These are phyloP conservation scores for Brienomyrus longianalis DNA, from an alignment of 2,113 vertebrate species.

Conservation along the genomic window DNA sequence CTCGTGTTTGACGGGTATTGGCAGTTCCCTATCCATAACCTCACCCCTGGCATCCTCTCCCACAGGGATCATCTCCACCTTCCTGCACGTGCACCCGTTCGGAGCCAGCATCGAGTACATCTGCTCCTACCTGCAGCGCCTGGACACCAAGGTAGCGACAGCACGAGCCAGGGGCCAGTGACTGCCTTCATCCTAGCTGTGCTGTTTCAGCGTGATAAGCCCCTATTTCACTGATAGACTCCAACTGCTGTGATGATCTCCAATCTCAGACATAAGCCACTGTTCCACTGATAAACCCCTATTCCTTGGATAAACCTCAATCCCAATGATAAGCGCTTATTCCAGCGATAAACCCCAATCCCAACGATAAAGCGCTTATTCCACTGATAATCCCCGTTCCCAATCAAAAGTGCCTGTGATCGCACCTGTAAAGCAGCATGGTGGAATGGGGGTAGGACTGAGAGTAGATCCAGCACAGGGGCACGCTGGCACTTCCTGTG, in stretches of 20 bases:
- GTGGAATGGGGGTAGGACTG: neutral
- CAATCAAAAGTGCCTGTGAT: neutral
- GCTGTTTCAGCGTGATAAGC: slow-evolving; percentile 10
- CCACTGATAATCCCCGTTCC: neutral
- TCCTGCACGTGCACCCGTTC: slow-evolving; percentile 90
- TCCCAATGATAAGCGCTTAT: slow-evolving; percentile 14
- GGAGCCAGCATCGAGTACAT: slow-evolving; percentile 96
- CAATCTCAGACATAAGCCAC: neutral
- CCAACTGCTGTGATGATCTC: neutral
- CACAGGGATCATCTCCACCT: slow-evolving; percentile 87
- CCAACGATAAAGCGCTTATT: neutral
- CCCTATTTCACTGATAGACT: slow-evolving; percentile 25
- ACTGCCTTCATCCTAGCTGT: neutral
- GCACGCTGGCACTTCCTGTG: neutral
- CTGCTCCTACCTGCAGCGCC: slow-evolving; percentile 89
- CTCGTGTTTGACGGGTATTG: neutral
- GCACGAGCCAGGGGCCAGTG: neutral
- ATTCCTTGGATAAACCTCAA: neutral
- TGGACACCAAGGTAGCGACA: slow-evolving; percentile 80
- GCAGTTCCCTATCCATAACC: neutral
- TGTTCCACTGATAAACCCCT: neutral
- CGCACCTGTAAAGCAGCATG: neutral
- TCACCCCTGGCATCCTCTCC: slow-evolving; percentile 24
- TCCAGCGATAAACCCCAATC: neutral
- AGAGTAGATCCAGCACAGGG: neutral